Percentiles rank a stretch among this genome's conserved stretches.
These are phyloP conservation scores for Pterophyllum scalare DNA, from an alignment of 2,113 vertebrate genomes.

Conservation along the genomic window DNA sequence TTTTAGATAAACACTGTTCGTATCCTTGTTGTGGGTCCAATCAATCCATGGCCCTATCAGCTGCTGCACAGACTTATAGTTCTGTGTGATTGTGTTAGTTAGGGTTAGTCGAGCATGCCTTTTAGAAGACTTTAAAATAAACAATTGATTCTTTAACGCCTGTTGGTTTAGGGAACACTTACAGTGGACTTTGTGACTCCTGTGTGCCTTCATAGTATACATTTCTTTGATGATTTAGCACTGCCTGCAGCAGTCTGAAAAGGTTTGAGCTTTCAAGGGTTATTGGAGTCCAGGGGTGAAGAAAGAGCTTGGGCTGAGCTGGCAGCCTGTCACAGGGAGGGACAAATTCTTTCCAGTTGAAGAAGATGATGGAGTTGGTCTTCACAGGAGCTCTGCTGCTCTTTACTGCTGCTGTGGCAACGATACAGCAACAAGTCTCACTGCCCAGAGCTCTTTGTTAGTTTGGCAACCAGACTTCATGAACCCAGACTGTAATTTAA, in stretches of 20 bases:
- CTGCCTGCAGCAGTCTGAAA: slow-evolving; percentile 29
- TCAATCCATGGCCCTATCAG: slow-evolving; percentile 18
- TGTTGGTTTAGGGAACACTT: not conserved
- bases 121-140: slow-evolving; percentile 6
- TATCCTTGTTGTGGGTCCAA: slow-evolving; percentile 8
- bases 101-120: not conserved
- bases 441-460: slow-evolving; percentile 30
- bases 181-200: not conserved
- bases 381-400: slow-evolving; percentile 58
- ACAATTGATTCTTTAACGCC: not conserved
- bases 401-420: slow-evolving; percentile 71
- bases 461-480: slow-evolving; percentile 53
- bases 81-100: not conserved
- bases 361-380: slow-evolving; percentile 64
- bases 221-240: slow-evolving; percentile 8
- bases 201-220: not conserved
- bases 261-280: slow-evolving; percentile 46
- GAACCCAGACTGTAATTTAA: slow-evolving; percentile 48
- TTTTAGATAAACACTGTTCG: slow-evolving; percentile 32
- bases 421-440: slow-evolving; percentile 64
- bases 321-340: slow-evolving; percentile 73
- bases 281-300: slow-evolving; percentile 53
- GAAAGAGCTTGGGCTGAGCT: slow-evolving; percentile 56
- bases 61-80: slow-evolving; percentile 8
- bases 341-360: slow-evolving; percentile 79